Evolutionary conservation across 2,113 vertebrate genomes (phyloP), one percentile per base, ranked within the genome.

Genomic region (Tautogolabrus adspersus): DNA sequence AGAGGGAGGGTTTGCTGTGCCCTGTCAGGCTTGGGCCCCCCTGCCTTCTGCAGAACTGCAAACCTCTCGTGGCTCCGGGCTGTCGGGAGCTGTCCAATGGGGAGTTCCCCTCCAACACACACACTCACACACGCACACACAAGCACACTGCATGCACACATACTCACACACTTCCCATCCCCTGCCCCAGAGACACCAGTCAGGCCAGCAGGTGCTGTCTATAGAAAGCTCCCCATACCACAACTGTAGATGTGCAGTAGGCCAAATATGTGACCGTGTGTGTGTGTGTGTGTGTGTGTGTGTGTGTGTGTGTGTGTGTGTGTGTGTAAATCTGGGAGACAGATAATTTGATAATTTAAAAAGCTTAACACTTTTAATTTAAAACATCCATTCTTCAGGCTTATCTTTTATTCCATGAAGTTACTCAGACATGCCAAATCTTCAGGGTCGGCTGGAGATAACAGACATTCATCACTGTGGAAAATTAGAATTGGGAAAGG

Each of bases 161-260:
- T 6, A 64, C 19, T 21, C 16, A 62, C 51, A 71, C 19, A 68
- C 40, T 40, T 77, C 77, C 60, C 84, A 81, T 70, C 47, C 70
- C 40, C 66, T 71, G 37, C 68, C 81, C 78, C 26, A 47, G 77
- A 82, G 72, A 88, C 78, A 79, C 40, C 71, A 81, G 80, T 62
- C 11, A 75, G 56, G 30, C 82, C 74, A 90, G 91, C 92, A 93
- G 93, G 93, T 93, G 92, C 75, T 51, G 83, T 88, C 90, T 93
- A 93, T 93, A 91, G 86, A 91, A 91, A 91, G 91, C 79, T 62
- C 69, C 11, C 61, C 81, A 75, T 66, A 62, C 51, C 75, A 79
- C 86, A 58, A 68, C 75, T 87, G 72, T 66, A 77, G 57, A 88
- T 87, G 73, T 47, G 70, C 61, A 77, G 66, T 4, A 38, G 60